Evolutionary conservation across 2,797 vertebrate species (phyloP), one percentile per base, ranked within the genome.

Genomic region (Neosilurus mollespiculum): DNA sequence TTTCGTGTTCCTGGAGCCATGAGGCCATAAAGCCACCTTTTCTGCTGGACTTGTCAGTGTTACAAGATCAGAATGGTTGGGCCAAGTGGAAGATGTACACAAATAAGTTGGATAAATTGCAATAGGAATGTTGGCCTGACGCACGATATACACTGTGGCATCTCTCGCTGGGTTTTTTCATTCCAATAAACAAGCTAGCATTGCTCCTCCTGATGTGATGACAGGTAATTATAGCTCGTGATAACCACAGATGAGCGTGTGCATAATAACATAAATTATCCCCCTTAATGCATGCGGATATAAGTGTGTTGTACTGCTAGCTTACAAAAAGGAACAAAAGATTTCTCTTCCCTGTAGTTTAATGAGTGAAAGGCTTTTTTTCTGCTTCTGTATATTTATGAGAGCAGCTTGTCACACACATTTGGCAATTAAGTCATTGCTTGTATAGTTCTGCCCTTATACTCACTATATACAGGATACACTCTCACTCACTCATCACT

Each of bases 21-120:
- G 49, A 56, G n/a, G 16, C 43, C n/a, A 24, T 82, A 56, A 69
- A 91, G 83, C 85, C 77, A 90, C 87, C 87, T 92, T 93, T 92
- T 88, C 82, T 86, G 86, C 81, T 37, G 58, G 34, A 37, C 34
- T 59, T 82, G 69, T 79, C n/a, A 24, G 10, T 69, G 30, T 65
- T 65, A 71, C 12, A 1, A 9, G 53, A 73, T 53, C 22, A 34
- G 34, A 64, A 24, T 18, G 14, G 58, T 11, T 66, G 12, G 53
- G 62, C 66, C 18, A 51, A 24, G 11, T 12, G 14, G 59, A 24
- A 34, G 54, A 76, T 22, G 30, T 43, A 43, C 8, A 43, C 8
- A 30, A 65, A 49, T 69, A 53, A 0, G 61, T 51, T 24, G 10
- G 20, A 26, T 53, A 26, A 26, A 54, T 14, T 37, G 56, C 20